Evolutionary conservation across 2,888 invertebrate species (phyloP).

Genomic region (Subacronicta megacephala): DNA sequence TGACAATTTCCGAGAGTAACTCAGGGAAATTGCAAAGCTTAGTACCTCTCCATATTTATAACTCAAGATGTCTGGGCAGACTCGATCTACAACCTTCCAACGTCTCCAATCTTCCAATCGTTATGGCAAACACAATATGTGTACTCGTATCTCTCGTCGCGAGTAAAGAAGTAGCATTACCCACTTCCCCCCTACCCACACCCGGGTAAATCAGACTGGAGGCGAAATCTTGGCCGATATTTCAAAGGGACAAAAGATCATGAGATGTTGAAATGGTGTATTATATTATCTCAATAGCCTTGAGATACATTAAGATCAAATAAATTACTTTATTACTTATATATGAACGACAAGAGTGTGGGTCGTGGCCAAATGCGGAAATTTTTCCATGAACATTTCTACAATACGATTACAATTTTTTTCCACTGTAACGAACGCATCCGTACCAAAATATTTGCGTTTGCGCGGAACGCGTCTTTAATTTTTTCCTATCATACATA

Average conservation of each 20-base stretch:
- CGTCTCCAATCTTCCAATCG: slow-evolving; percentile 37
- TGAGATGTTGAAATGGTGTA: slow-evolving; percentile 2
- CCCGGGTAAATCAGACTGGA: slow-evolving; percentile 18
- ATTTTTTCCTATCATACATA: too few species aligned
- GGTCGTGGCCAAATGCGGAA: too few species aligned
- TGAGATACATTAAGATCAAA: too few species aligned
- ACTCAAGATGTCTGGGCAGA: not conserved
- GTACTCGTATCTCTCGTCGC: slow-evolving; percentile 29
- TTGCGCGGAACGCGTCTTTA: too few species aligned
- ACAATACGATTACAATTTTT: too few species aligned
- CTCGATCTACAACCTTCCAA: slow-evolving; percentile 11
- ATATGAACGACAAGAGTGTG: too few species aligned
- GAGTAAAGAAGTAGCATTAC: slow-evolving; percentile 38
- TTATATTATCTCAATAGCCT: not conserved
- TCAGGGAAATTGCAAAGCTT: not conserved
- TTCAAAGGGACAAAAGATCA: slow-evolving; percentile 43
- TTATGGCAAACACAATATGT: slow-evolving; percentile 50
- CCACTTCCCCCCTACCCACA: not conserved
- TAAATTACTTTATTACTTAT: too few species aligned
- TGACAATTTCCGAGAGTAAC: too few species aligned
- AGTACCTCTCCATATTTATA: too few species aligned
- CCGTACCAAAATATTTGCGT: too few species aligned
- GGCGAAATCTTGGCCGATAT: slow-evolving; percentile 35
- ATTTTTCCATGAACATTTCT: too few species aligned
- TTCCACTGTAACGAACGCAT: too few species aligned